Evolutionary conservation across 2,888 invertebrate species (phyloP), one percentile per base, ranked within the genome.

Genomic region (Ornithoptera priamus): DNA sequence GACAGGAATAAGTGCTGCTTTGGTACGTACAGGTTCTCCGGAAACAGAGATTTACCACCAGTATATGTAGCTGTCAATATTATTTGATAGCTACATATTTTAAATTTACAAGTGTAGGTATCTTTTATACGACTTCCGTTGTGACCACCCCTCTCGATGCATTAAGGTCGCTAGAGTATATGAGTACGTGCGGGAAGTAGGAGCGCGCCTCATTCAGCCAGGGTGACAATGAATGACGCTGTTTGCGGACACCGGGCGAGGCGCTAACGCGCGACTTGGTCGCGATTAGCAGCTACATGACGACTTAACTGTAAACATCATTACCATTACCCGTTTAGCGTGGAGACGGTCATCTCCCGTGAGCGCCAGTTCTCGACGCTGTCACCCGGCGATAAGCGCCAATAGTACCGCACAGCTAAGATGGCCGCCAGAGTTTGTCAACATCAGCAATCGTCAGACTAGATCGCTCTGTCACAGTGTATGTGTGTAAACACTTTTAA

Each of bases 201-300:
- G 80, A 80, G 78, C 76, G 77, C 75, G 76, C 75, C 80, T 80
- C 81, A 85, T 89, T 86, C 87, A 89, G 77, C 77, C 76, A 80
- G 85, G 85, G 85, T 86, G 90, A 90, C 90, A 88, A 89, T 90
- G 88, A 88, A 89, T 88, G 85, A 82, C 80, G 75, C 67, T 91
- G 88, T 92, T 90, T 90, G 85, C 81, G 89, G 87, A 92, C 91
- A 90, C 91, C 91, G 86, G 89, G 91, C 85, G 85, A 92, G 92
- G 90, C 89, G 92, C 90, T 92, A 92, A 92, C 90, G 81, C 83
- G 90, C 87, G 89, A 92, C 89, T 83, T 86, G 77, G 77, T 70
- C 76, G 64, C 81, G 88, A 87, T 90, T 91, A 91, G 91, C 90
- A 80, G 81, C 85, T 74, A 80, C 83, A 88, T 86, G 91, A 88